Evolutionary conservation across 2,113 vertebrate species (phyloP).

Genomic region (Hirundichthys speculiger): DNA sequence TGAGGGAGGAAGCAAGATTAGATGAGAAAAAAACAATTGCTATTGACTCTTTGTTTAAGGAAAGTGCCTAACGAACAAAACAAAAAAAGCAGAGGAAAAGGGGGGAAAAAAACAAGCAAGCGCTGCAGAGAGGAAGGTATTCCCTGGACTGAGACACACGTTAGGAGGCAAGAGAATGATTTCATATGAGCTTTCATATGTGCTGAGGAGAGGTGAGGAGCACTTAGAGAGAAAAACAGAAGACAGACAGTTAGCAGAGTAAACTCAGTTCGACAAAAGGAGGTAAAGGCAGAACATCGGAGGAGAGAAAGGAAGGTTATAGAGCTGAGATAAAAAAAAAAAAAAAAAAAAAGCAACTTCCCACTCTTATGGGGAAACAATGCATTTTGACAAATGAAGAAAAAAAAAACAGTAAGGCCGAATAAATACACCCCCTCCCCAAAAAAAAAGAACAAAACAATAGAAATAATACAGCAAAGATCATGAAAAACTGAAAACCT

Average conservation of each 20-base stretch:
- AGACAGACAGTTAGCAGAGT: constrained; percentile 61
- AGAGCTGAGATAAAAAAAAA: no score
- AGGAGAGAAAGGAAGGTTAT: background rate
- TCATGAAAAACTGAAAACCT: no score
- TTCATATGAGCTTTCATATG: constrained; percentile 65
- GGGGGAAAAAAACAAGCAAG: constrained; percentile 15
- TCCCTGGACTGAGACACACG: constrained; percentile 25
- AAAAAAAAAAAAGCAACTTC: no score
- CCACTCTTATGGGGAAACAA: no score
- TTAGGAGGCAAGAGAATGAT: constrained; percentile 58
- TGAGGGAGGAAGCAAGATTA: constrained; percentile 29
- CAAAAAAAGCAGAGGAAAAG: background rate
- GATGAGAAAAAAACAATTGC: constrained; percentile 23
- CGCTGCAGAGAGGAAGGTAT: constrained; percentile 45
- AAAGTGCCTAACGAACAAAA: constrained; percentile 55
- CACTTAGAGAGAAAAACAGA: constrained; percentile 70
- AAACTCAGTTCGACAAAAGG: constrained; percentile 54
- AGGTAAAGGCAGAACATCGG: constrained; percentile 12
- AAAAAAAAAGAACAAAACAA: no score
- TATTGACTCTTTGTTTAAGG: constrained; percentile 14
- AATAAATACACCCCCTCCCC: no score
- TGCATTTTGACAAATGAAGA: no score
- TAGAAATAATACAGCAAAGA: no score
- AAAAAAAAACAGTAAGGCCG: no score
- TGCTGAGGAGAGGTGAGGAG: constrained; percentile 60